phyloP scores from a whole-genome alignment of 2,888 invertebrate species.

The Sialis lutaria region DNA sequence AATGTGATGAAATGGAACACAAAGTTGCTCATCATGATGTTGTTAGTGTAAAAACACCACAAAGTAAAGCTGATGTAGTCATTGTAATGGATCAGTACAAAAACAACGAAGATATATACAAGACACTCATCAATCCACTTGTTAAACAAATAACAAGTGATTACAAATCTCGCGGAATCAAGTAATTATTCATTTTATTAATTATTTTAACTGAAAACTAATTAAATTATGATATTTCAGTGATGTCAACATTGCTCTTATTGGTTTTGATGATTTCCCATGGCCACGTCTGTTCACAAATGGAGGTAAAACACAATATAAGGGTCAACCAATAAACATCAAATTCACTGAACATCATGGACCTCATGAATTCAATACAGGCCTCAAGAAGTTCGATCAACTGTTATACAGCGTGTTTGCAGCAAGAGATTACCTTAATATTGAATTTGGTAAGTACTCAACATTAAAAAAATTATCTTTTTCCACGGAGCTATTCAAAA shows the following conservation, averaged over 20 bases:
- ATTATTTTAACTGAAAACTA: slow-evolving; percentile 17
- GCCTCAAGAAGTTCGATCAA: slow-evolving; percentile 15
- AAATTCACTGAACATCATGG: slow-evolving; percentile 19
- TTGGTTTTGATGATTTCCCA: slow-evolving; percentile 38
- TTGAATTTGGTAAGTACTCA: background rate
- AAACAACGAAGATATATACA: slow-evolving; percentile 43
- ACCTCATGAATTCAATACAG: slow-evolving; percentile 15
- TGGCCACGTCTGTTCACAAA: slow-evolving; percentile 40
- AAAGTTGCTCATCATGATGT: slow-evolving; percentile 23
- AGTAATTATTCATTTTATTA: slow-evolving; percentile 27
- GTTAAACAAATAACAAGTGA: slow-evolving; percentile 38
- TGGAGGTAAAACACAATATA: slow-evolving; percentile 30
- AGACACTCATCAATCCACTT: slow-evolving; percentile 41
- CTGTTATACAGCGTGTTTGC: slow-evolving; percentile 10
- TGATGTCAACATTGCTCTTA: slow-evolving; percentile 37
- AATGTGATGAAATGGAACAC: slow-evolving; percentile 27
- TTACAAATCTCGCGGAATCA: slow-evolving; percentile 43
- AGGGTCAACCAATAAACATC: slow-evolving; percentile 29
- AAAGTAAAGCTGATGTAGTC: slow-evolving; percentile 64
- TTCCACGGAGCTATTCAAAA: too few species aligned
- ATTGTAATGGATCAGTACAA: slow-evolving; percentile 52
- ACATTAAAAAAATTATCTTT: background rate
- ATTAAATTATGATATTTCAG: slow-evolving; percentile 18
- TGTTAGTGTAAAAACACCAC: slow-evolving; percentile 47
- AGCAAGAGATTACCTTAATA: background rate